These are phyloP conservation scores for Scaptomyza graminum DNA, from an alignment of 1,140 invertebrate genomes.

Conservation along the genomic window DNA sequence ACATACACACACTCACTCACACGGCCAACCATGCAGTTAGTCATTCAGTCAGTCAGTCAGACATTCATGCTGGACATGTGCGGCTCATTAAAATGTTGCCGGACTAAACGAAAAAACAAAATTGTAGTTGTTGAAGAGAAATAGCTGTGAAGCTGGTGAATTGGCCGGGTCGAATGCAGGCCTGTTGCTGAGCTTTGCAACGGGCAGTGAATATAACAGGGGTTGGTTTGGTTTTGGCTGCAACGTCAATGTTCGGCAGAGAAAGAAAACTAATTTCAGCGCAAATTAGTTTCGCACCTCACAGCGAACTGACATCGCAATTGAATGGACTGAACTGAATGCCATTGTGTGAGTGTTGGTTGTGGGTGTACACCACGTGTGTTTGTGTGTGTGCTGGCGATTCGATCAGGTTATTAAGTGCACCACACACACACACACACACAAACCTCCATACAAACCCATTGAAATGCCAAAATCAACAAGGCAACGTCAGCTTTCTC, in stretches of 20 bases:
- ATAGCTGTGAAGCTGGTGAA: conserved; percentile 36
- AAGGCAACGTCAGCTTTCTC: conserved; percentile 49
- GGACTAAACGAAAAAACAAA: conserved; percentile 17
- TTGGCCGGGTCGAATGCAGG: conserved; percentile 19
- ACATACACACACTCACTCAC: neutral
- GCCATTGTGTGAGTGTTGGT: conserved; percentile 21
- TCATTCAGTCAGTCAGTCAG: conserved; percentile 2
- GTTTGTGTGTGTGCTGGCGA: conserved; percentile 73
- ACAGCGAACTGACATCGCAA: conserved; percentile 66
- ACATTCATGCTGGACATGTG: conserved; percentile 61
- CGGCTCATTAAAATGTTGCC: conserved; percentile 71
- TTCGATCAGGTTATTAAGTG: conserved; percentile 31
- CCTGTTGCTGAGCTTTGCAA: conserved; percentile 27
- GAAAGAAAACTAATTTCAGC: conserved; percentile 82
- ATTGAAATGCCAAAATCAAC: conserved; percentile 81
- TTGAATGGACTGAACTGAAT: conserved; percentile 65
- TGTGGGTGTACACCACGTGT: neutral
- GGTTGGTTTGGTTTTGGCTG: conserved; percentile 23
- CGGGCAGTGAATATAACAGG: conserved; percentile 31
- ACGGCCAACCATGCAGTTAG: no score
- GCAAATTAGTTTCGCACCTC: conserved; percentile 81
- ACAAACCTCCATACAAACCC: conserved; percentile 48
- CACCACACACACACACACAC: conserved; percentile 31
- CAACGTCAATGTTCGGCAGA: conserved; percentile 60
- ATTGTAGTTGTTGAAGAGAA: conserved; percentile 16